Base-by-base conservation (phyloP, 2,113 vertebrate genomes). In the Sinocyclocheilus maitianheensis region DNA sequence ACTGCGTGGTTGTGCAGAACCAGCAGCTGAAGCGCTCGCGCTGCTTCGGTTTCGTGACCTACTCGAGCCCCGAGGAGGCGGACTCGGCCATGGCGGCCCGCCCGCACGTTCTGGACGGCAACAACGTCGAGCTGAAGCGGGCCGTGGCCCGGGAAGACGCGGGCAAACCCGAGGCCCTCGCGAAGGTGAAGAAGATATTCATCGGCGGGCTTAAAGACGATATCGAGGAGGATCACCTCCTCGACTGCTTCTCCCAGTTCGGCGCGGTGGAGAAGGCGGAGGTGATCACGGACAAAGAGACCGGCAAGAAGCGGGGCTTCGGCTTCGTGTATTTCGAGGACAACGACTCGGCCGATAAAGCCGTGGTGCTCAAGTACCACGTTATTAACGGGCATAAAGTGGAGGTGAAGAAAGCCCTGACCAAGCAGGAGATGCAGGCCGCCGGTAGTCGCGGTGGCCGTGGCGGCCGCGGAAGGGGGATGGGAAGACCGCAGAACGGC, bases 61-160 rank as follows among this genome's bases (percentile, higher is more conserved):
- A 96, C 89, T 96, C 96, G 76, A 94, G 92, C n/a, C 94, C 96
- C 85, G 96, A 96, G 92, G 96, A 97, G 91, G 96, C 96, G 12
- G 96, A 96, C 62, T 94, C 96, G 86, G 96, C 96, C 89, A 96
- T 97, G 96, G 91, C 77, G 89, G 93, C 91, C 5, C 96, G 96
- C 43, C 96, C 96, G 7, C 96, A 97, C 79, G 94, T 96, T 16
- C 93, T 97, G 89, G 96, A 97, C 90, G 96, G 96, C 83, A 96
- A 96, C 91, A 96, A 95, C 87, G 96, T 97, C 88, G 96, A 97
- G 94, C 93, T 97, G 92, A 97, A 97, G 90, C 94, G 96, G 71
- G 96, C 96, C n/a, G 96, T 97, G 89, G 96, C 96, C 60, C 94
- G 96, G 58, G 96, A 97, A 93, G 96, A 97, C 90, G 96, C 96